Evolutionary conservation across 2,888 invertebrate genomes (phyloP).

Genomic region (Euspilapteryx auroguttella): DNA sequence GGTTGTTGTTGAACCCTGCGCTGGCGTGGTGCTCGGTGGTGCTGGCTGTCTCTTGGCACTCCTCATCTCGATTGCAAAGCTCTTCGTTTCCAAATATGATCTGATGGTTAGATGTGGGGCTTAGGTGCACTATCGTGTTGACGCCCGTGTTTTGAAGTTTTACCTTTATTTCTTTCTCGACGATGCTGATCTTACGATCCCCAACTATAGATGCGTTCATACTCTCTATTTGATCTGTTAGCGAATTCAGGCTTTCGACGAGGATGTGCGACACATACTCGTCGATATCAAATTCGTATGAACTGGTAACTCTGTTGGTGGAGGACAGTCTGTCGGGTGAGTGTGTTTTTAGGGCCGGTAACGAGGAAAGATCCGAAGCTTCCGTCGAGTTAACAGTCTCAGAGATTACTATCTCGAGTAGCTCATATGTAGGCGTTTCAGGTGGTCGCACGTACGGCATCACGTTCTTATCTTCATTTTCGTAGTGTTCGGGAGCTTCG

Average conservation of each 20-base stretch:
- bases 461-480: not conserved
- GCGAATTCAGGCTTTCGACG: slow-evolving; percentile 50
- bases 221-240: slow-evolving; percentile 43
- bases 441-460: not conserved
- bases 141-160: slow-evolving; percentile 49
- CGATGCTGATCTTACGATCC: slow-evolving; percentile 36
- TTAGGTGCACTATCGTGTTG: slow-evolving; percentile 48
- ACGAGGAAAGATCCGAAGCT: no score
- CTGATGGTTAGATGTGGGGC: slow-evolving; percentile 48
- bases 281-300: slow-evolving; percentile 29
- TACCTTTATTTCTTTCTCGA: slow-evolving; percentile 54
- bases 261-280: slow-evolving; percentile 54
- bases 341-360: slow-evolving; percentile 10
- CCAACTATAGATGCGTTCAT: slow-evolving; percentile 37
- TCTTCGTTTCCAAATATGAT: slow-evolving; percentile 52
- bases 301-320: slow-evolving; percentile 9
- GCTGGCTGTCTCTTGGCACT: slow-evolving; percentile 8
- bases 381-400: slow-evolving; percentile 24
- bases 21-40: slow-evolving; percentile 17
- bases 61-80: slow-evolving; percentile 22
- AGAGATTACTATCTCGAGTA: slow-evolving; percentile 45
- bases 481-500: not conserved
- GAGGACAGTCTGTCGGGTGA: slow-evolving; percentile 9
- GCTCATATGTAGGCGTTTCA: slow-evolving; percentile 24
- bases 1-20: slow-evolving; percentile 19